Conservation (phyloP, 2,888 invertebrate species). For the Pomacea canaliculata region DNA sequence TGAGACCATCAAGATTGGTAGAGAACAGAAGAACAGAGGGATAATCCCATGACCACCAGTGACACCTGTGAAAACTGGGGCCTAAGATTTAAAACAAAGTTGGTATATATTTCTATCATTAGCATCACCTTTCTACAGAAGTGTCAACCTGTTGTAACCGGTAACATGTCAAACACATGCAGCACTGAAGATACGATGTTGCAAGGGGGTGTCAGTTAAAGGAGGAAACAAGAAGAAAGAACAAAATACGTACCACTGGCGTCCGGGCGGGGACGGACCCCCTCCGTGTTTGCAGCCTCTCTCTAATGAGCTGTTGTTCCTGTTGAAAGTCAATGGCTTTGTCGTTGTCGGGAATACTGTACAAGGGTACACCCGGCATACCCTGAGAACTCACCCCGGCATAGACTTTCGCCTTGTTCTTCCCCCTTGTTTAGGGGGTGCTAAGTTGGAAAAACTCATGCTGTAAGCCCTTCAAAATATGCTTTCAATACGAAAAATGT, state of each 20-base stretch:
- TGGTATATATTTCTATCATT: no score
- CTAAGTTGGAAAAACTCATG: not conserved
- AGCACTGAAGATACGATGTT: no score
- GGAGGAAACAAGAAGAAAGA: not conserved
- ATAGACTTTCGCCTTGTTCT: conserved; percentile 47
- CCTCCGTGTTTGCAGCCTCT: conserved; percentile 44
- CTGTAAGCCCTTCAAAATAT: not conserved
- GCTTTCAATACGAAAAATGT: no score
- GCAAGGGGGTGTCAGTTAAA: not conserved
- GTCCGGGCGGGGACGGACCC: conserved; percentile 45
- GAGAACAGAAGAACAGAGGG: no score
- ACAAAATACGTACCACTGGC: conserved; percentile 24
- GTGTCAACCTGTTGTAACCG: no score
- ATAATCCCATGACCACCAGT: no score
- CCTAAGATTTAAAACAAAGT: no score
- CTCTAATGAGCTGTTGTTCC: conserved; percentile 43
- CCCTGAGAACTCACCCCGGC: conserved; percentile 14
- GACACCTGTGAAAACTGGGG: no score
- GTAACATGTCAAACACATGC: no score
- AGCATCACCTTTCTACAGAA: no score
- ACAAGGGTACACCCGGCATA: conserved; percentile 39
- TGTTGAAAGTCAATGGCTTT: conserved; percentile 48
- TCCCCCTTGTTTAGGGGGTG: not conserved
- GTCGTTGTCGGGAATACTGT: conserved; percentile 56
- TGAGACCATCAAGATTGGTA: no score